Evolutionary conservation across 2,888 invertebrate genomes (phyloP), one percentile per base, ranked within the genome.

Genomic region (Pelosia muscerda): DNA sequence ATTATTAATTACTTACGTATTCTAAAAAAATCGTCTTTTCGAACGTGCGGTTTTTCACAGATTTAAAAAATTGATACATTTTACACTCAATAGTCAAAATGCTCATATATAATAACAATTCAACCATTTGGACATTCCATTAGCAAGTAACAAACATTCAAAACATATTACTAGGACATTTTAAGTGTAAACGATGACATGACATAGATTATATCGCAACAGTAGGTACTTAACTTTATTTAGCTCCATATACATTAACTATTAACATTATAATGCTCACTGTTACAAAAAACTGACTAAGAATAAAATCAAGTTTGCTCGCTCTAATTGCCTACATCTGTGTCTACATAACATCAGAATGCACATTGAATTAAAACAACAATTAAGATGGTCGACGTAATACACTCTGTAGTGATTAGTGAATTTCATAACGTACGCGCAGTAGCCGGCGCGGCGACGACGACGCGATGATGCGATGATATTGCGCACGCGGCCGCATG

Each of bases 301-400:
- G 26, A n/a, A 31, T 54, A 66, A 65, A 64, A 71, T 55, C 61
- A 53, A 71, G 62, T 66, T 71, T 63, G 55, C 8, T 66, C 70
- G 68, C 65, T 67, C 28, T 77, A 75, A 79, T 77, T 75, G 58
- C 57, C 64, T 66, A 72, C 81, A 81, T 77, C 74, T 79, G 76
- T 75, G 71, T 57, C 69, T 63, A 71, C 63, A 55, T 63, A 64
- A 59, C 58, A 55, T 28, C 15, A 68, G 59, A 60, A 68, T 69
- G 61, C 70, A 49, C 66, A 69, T 74, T 75, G 66, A 42, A 73
- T 59, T n/a, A n/a, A n/a, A n/a, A n/a, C n/a, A n/a, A 57, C 72
- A 75, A 77, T 79, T 78, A 72, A 73, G 71, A 71, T 73, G 74
- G 72, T 81, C 66, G 74, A 71, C 66, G 73, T 75, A 76, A 73